Conservation (phyloP, 2,888 invertebrate genomes). For the Parthenolecanium corni region DNA sequence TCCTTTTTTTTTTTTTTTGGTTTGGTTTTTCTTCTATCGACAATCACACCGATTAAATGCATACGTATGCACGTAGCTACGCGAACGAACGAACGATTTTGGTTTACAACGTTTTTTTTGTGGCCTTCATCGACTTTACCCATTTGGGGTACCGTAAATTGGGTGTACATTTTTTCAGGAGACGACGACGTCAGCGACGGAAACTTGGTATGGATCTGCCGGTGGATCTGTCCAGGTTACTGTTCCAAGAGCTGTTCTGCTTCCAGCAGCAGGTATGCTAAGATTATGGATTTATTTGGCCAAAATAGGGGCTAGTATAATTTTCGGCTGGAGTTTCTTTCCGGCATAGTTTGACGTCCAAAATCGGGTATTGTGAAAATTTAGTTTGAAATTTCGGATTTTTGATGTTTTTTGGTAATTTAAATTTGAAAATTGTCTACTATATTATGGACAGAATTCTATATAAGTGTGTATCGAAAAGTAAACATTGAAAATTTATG, state of each 20-base stretch:
- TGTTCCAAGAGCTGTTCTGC: constrained; percentile 17
- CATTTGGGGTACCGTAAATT: neutral
- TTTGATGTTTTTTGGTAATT: no score
- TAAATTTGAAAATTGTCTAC: no score
- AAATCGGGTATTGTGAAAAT: no score
- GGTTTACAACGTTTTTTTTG: neutral
- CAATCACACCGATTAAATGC: neutral
- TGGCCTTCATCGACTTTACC: no score
- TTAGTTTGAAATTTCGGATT: no score
- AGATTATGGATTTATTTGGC: neutral
- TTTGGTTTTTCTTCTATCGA: no score
- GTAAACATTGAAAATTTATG: no score
- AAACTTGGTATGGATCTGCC: constrained; percentile 12
- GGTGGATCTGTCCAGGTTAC: constrained; percentile 4
- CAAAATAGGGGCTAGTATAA: neutral
- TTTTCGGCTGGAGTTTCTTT: no score
- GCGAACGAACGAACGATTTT: constrained; percentile 15
- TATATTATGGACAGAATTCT: no score
- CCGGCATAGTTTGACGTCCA: no score
- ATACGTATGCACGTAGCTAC: neutral
- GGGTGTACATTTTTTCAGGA: neutral
- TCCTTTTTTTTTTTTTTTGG: no score
- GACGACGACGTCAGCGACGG: neutral
- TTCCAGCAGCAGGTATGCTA: constrained; percentile 14
- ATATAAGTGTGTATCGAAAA: no score